Conservation (phyloP, 2,888 invertebrate genomes). For the Thalpophila matura region DNA sequence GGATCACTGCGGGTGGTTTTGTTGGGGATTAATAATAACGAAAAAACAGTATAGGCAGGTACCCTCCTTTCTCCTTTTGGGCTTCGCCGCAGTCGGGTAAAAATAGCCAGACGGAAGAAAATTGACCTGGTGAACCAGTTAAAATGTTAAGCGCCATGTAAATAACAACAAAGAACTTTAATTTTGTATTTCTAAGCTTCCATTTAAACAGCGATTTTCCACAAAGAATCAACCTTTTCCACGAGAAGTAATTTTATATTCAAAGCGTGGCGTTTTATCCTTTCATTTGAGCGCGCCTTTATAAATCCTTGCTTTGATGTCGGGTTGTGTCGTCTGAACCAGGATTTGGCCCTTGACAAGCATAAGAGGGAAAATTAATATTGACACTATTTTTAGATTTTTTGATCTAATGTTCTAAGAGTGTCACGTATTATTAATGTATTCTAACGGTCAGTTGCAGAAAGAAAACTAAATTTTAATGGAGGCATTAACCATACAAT, state of each 20-base stretch:
- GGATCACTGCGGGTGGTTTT: too few relatives aligned
- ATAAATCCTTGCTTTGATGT: slow-evolving; percentile 38
- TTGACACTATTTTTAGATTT: slow-evolving; percentile 28
- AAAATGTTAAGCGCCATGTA: background rate
- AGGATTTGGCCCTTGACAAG: slow-evolving; percentile 30
- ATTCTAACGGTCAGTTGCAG: too few relatives aligned
- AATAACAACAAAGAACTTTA: background rate
- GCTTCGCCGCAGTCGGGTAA: too few relatives aligned
- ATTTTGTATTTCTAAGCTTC: background rate
- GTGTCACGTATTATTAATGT: slow-evolving; percentile 1
- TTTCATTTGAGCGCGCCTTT: slow-evolving; percentile 29
- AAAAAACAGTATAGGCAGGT: too few relatives aligned
- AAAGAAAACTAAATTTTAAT: too few relatives aligned
- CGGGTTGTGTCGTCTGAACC: slow-evolving; percentile 41
- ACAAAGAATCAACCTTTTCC: slow-evolving; percentile 25
- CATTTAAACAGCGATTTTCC: slow-evolving; percentile 11
- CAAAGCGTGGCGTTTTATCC: slow-evolving; percentile 37
- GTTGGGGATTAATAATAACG: too few relatives aligned
- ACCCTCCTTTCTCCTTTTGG: too few relatives aligned
- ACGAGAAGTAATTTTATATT: slow-evolving; percentile 47
- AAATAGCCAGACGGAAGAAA: background rate
- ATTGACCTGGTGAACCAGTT: background rate
- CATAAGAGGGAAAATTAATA: slow-evolving; percentile 20
- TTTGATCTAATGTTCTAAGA: background rate
- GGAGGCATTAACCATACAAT: too few relatives aligned